Evolutionary conservation across 1,140 invertebrate species (phyloP).

Genomic region (Antheraea mylitta): DNA sequence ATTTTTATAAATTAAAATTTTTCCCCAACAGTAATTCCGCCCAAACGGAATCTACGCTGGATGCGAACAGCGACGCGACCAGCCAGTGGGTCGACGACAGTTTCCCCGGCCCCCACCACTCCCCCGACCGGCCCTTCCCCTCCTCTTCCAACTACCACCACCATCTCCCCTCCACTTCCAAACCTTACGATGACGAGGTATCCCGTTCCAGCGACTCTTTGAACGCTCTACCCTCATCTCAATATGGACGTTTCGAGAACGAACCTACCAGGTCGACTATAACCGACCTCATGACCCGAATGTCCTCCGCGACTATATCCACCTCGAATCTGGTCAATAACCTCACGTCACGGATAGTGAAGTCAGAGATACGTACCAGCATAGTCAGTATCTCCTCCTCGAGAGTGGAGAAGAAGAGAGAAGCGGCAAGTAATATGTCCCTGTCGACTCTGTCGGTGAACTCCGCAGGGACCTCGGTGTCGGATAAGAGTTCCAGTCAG

Average conservation of each 20-base stretch:
- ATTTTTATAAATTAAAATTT: background rate
- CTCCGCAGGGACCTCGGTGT: conserved; percentile 65
- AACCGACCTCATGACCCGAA: conserved; percentile 62
- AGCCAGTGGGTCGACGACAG: conserved; percentile 76
- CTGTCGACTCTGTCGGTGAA: conserved; percentile 72
- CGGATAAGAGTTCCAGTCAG: conserved; percentile 71
- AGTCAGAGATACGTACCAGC: conserved; percentile 69
- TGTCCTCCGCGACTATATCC: conserved; percentile 59
- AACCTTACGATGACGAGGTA: conserved; percentile 44
- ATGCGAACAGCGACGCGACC: conserved; percentile 66
- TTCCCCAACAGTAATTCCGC: conserved; percentile 27
- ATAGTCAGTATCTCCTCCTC: conserved; percentile 71
- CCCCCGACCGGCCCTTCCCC: conserved; percentile 32
- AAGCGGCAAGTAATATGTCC: conserved; percentile 51
- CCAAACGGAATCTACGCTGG: conserved; percentile 44
- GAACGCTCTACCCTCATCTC: conserved; percentile 62
- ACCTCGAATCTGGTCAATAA: conserved; percentile 61
- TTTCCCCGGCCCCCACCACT: conserved; percentile 50
- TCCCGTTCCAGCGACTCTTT: conserved; percentile 68
- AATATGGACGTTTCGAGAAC: conserved; percentile 54
- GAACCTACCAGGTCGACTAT: conserved; percentile 47
- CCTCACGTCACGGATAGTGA: conserved; percentile 49
- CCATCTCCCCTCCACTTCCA: conserved; percentile 55
- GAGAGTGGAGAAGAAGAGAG: conserved; percentile 58
- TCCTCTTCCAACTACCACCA: conserved; percentile 50